Base-by-base conservation (phyloP, 2,797 vertebrate species). In the Girardinus metallicus region DNA sequence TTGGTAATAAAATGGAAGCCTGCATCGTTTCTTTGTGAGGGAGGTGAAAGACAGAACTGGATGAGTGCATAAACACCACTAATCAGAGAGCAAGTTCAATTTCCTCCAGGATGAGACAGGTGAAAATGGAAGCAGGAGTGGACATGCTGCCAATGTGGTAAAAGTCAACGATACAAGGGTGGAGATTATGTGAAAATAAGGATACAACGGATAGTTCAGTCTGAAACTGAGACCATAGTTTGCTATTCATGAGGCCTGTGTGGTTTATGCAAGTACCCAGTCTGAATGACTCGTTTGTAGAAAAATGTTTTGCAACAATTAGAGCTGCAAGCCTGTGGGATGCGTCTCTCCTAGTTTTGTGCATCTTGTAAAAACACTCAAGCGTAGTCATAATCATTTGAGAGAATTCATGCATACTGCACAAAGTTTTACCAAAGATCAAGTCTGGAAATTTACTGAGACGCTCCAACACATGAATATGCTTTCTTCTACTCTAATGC, bases 21-120 rank as follows among this genome's bases (percentile, higher is more conserved):
- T 80, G 70, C 75, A 79, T 83, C 51, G 64, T 83, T 87, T 85
- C 60, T 44, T 47, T 70, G 70, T 66, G 74, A 51, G 55, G 78
- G 21, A 86, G 78, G 87, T 66, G 55, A 87, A 87, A 87, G 80
- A 80, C 39, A 12, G 53, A 81, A 71, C 34, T 75, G 74, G 79
- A 77, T 26, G 62, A 78, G 80, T n/a, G 78, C 83, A 81, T 78
- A 76, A 85, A 80, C 86, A 79, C 80, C 62, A 49, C 79, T 86
- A 90, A 91, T 90, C 76, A 84, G 79, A 68, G 75, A 66, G 71
- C 44, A 77, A 60, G 76, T 62, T 41, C 44, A 51, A 75, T 73
- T 85, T 74, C 31, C 21, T 15, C 46, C 16, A 4, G 36, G 75
- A 43, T 55, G 74, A 86, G 62, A 74, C 46, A 70, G 79, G 55